phyloP scores from a whole-genome alignment of 1,140 invertebrate genomes.

The Macrobrachium rosenbergii region DNA sequence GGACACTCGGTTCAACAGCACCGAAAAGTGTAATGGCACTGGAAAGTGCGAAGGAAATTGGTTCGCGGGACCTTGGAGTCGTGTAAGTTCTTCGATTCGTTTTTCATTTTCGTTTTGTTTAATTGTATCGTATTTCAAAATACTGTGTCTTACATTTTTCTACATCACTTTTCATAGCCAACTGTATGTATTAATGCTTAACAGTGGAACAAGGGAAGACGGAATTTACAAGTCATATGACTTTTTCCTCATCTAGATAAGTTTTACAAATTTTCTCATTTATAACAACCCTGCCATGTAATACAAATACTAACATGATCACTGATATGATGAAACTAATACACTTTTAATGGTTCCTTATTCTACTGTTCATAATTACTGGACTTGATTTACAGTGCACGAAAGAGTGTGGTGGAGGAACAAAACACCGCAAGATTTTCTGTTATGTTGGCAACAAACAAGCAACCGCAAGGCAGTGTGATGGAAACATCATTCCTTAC shows the following conservation, averaged over 20 bases:
- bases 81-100: constrained; percentile 5
- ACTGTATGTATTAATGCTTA: no score
- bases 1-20: constrained; percentile 19
- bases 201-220: no score
- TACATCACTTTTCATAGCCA: no score
- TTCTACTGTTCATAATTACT: neutral
- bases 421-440: constrained; percentile 41
- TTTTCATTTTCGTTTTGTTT: neutral
- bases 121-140: neutral
- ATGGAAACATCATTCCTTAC: constrained; percentile 46
- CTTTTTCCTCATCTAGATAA: no score
- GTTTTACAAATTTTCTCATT: no score
- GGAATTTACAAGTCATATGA: no score
- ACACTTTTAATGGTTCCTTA: neutral
- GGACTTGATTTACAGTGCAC: constrained; percentile 33
- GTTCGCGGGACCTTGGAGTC: constrained; percentile 46
- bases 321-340: neutral
- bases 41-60: constrained; percentile 28
- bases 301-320: neutral
- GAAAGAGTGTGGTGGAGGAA: constrained; percentile 49
- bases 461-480: constrained; percentile 30
- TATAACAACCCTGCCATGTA: no score
- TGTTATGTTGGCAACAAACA: constrained; percentile 32
- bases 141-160: neutral
- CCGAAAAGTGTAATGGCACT: constrained; percentile 35